Base-by-base conservation (phyloP, 2,888 invertebrate genomes). In the Lissonota sp. region DNA sequence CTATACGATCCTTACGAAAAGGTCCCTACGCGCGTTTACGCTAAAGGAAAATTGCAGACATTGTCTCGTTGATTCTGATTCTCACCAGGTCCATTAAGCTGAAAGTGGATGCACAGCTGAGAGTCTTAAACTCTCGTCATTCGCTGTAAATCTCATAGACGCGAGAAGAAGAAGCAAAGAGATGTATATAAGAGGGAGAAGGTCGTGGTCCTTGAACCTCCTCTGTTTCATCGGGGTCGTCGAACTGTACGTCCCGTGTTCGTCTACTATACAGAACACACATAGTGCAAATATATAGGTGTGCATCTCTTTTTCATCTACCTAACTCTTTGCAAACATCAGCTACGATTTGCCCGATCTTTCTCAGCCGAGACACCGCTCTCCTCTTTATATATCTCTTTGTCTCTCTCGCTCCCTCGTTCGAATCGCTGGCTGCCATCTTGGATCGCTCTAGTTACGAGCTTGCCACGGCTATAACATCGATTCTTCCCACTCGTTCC, bases 121-220 rank as follows among this genome's bases (percentile, higher is more conserved):
- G 26, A 26, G 26, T 26, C 26, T 26, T 26, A 14, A 44, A 70
- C 64, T 51, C 37, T 46, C 64, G 69, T n/a, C 39, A 62, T 70
- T 73, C 44, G 10, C 40, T 39, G 72, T 77, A 69, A 44, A n/a
- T 55, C 60, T 66, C 55, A 39, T 63, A 73, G 57, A 58, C 57
- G 46, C 37, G 44, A 8, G 12, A 26, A 26, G 26, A 12, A 49
- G 12, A 12, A 49, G 49, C 10, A 3, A 3, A 26, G 42, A 5
- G 53, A 42, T 42, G 69, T 53, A 70, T 67, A 63, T 12, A 53
- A 39, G 44, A 64, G 7, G n/a, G 37, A 49, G 49, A 79, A 60
- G 79, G 80, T 83, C 79, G 79, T 84, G 83, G 84, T 84, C 89
- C 87, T 88, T 88, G 88, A 88, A 88, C 87, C 85, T 26, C 82